Evolutionary conservation across 2,888 invertebrate species (phyloP).

Genomic region (Melanotus villosus): DNA sequence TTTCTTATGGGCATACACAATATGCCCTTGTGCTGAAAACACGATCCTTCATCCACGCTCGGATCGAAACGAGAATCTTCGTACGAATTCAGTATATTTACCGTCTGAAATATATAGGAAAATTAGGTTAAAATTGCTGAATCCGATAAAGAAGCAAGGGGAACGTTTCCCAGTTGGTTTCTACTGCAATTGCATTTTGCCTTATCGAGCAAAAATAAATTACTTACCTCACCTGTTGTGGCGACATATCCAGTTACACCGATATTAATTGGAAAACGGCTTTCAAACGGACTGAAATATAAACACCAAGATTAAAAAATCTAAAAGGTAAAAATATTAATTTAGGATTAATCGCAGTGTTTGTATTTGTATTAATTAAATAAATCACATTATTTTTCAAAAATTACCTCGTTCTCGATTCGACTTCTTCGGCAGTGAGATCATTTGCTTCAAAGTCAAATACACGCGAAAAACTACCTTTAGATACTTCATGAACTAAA

Average conservation of each 20-base stretch:
- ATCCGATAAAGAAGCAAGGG: not conserved
- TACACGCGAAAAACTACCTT: constrained; percentile 93
- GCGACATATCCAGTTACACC: constrained; percentile 97
- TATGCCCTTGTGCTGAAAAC: constrained; percentile 90
- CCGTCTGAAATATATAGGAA: constrained; percentile 77
- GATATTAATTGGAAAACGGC: constrained; percentile 94
- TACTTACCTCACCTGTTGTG: constrained; percentile 91
- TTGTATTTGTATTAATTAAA: no score
- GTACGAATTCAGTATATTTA: constrained; percentile 92
- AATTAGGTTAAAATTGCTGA: not conserved
- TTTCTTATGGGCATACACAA: constrained; percentile 98
- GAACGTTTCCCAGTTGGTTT: not conserved
- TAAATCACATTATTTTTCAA: constrained; percentile 30
- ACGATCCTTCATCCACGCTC: constrained; percentile 85
- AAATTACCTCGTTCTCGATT: constrained; percentile 80
- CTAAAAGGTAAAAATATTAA: no score
- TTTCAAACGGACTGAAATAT: constrained; percentile 84
- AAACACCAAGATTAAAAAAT: not conserved
- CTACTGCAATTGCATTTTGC: constrained; percentile 11
- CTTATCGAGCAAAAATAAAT: constrained; percentile 25
- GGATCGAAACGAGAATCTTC: constrained; percentile 91
- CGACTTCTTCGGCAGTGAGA: constrained; percentile 85
- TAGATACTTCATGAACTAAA: constrained; percentile 90
- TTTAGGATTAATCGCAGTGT: no score
- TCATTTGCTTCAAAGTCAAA: constrained; percentile 95